These are phyloP conservation scores for Ctenochaetus hawaiiensis DNA, from an alignment of 2,797 vertebrate species.

Conservation along the genomic window DNA sequence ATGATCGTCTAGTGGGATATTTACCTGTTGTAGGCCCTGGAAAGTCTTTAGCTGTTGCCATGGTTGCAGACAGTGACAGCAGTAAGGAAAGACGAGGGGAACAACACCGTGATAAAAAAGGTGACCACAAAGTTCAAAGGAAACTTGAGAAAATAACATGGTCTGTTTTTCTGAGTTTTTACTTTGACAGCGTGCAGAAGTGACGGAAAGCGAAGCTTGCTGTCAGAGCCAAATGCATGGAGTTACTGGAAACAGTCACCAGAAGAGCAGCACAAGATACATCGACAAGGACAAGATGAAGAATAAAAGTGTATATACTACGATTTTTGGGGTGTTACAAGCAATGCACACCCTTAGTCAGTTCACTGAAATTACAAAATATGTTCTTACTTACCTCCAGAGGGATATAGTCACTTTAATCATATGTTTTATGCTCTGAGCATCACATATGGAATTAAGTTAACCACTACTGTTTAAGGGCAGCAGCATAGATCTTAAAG, in stretches of 20 bases:
- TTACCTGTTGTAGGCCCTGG: constrained; percentile 89
- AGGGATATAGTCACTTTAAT: neutral
- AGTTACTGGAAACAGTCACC: constrained; percentile 28
- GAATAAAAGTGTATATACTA: constrained; percentile 3
- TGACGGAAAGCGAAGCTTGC: constrained; percentile 40
- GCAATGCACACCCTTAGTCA: neutral
- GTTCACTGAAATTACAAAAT: neutral
- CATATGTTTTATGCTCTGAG: neutral
- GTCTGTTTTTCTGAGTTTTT: constrained; percentile 35
- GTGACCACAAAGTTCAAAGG: constrained; percentile 75
- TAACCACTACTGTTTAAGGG: neutral
- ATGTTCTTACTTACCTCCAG: neutral
- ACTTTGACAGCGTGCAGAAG: constrained; percentile 45
- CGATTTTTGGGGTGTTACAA: neutral
- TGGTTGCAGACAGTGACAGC: constrained; percentile 87
- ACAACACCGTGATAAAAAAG: constrained; percentile 81
- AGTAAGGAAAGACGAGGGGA: constrained; percentile 82
- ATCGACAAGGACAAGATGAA: constrained; percentile 18
- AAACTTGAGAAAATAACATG: constrained; percentile 67
- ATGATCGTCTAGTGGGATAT: constrained; percentile 79
- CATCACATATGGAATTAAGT: neutral
- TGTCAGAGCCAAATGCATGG: constrained; percentile 48
- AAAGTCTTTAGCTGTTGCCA: constrained; percentile 89
- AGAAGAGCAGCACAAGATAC: constrained; percentile 37
- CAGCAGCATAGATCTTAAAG: neutral